Evolutionary conservation across 2,888 invertebrate species (phyloP), one percentile per base, ranked within the genome.

Genomic region (Gastrophysa polygoni): DNA sequence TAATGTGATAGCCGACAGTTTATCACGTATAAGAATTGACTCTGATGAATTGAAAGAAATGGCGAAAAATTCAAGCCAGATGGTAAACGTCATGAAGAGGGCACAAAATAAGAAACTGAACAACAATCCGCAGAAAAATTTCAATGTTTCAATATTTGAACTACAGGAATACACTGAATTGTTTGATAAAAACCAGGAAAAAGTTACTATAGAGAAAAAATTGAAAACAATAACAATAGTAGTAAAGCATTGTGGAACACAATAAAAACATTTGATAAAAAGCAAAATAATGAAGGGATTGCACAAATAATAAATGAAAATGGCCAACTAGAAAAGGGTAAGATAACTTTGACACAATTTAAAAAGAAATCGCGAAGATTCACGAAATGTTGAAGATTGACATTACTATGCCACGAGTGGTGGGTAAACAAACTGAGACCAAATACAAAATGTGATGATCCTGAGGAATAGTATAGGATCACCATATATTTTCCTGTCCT

Each of bases 351-450:
- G 32, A 50, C 14, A 50, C 29, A 50, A 50, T 50, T 14, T 50
- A 50, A 16, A 50, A 32, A 50, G 32, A 50, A 10, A 29, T 32
- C 29, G 7, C 32, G 29, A 50, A 50, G 32, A 50, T 50, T 50
- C 50, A 28, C 50, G 50, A 32, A 50, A 50, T 50, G 32, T 50
- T 50, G 32, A 32, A 50, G 50, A 50, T 32, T 32, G 50, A 50
- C 17, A 50, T 50, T 32, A 50, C 29, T 50, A 50, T 28, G 50
- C 50, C 32, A 50, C 32, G 29, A 14, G 50, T 50, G 50, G 29
- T 32, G 32, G 50, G 50, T 29, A 29, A 50, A 50, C 29, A 50
- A 50, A 50, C 32, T 14, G 32, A 50, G 32, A 50, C 4, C 32
- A 50, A 50, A 16, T 14, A 10, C 16, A 2, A 6, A 8, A 50